These are phyloP conservation scores for Dallia pectoralis DNA, from an alignment of 2,797 vertebrate species.

Conservation along the genomic window DNA sequence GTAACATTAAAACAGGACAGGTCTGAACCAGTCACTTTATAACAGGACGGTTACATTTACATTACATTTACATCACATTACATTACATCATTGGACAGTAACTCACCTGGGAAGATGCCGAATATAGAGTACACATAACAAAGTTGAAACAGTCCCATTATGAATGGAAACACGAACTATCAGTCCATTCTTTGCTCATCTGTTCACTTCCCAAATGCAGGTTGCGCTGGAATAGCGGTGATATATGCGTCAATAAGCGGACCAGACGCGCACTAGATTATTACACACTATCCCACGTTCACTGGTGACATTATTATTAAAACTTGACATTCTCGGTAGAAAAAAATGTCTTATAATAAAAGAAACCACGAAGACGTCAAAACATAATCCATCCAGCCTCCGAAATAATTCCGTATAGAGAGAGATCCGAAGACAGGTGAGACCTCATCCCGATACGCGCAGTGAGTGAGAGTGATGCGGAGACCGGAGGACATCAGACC, in stretches of 20 bases:
- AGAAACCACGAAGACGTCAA: not conserved
- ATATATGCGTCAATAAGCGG: conserved; percentile 22
- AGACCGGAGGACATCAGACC: not conserved
- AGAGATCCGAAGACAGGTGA: not conserved
- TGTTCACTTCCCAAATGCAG: conserved; percentile 26
- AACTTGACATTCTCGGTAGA: conserved; percentile 29
- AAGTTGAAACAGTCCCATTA: conserved; percentile 50
- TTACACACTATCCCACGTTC: conserved; percentile 25
- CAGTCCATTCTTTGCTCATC: conserved; percentile 46
- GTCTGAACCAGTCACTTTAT: not conserved
- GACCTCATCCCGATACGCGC: not conserved
- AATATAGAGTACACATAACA: conserved; percentile 36
- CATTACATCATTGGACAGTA: too few relatives aligned
- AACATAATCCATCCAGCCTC: conserved; percentile 14
- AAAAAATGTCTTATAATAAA: too few relatives aligned
- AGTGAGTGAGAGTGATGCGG: not conserved
- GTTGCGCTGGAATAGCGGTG: conserved; percentile 10
- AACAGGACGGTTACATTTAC: not conserved
- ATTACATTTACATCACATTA: too few relatives aligned
- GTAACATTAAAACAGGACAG: not conserved
- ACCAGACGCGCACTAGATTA: conserved; percentile 15
- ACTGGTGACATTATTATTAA: not conserved
- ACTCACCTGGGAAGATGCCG: conserved; percentile 45
- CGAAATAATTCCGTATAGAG: not conserved
- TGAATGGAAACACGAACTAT: conserved; percentile 30